phyloP scores from a whole-genome alignment of 2,113 vertebrate genomes.

The Podiceps cristatus region DNA sequence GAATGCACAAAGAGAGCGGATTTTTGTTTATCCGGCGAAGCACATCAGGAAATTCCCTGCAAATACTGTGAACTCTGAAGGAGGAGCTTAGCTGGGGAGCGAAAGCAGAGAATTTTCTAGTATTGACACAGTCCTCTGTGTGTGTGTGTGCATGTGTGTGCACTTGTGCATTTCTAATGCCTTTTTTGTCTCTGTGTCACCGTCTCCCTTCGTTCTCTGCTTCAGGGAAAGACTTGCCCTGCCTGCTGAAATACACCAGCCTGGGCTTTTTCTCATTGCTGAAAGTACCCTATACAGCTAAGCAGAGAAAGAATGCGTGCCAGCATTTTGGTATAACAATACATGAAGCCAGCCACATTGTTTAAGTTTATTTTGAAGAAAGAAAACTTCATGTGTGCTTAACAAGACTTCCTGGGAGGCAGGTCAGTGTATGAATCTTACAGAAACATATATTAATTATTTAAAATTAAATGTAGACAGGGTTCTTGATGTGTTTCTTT shows the following conservation, averaged over 20 bases:
- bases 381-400: constrained; percentile 16
- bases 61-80: constrained; percentile 33
- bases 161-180: background rate
- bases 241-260: background rate
- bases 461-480: background rate
- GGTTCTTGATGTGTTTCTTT: background rate
- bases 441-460: background rate
- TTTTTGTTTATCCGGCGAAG: constrained; percentile 8
- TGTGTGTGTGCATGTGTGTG: background rate
- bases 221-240: constrained; percentile 33
- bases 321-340: background rate
- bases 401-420: background rate
- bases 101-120: constrained; percentile 67
- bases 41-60: constrained; percentile 38
- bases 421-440: constrained; percentile 7
- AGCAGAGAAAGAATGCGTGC: background rate
- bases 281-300: background rate
- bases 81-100: constrained; percentile 23
- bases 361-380: constrained; percentile 8
- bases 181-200: background rate
- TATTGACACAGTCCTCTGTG: constrained; percentile 1
- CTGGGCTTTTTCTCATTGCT: background rate
- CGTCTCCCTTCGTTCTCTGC: background rate
- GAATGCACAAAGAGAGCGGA: background rate
- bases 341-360: background rate